Evolutionary conservation across 2,113 vertebrate genomes (phyloP), one percentile per base, ranked within the genome.

Genomic region (Chrysochloris asiatica): DNA sequence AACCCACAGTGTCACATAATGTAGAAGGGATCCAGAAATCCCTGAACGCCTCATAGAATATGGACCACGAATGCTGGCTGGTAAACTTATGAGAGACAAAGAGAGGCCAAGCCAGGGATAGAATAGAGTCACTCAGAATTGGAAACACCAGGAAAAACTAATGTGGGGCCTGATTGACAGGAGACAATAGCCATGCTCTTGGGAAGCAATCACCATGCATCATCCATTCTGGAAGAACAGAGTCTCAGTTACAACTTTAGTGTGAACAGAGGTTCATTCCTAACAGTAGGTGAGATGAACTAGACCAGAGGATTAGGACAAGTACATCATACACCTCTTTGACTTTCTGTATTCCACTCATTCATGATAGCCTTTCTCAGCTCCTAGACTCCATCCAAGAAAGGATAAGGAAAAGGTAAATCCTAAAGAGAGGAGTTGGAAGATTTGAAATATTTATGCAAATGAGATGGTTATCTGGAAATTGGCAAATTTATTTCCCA

Each of bases 371-470:
- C 26, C 33, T 86, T 30, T 26, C 12, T 28, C 10, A 43, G 6
- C 19, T 86, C 75, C 47, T 41, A 52, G 47, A 72, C 10, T 10
- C 26, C 47, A 28, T n/a, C 12, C 43, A 48, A 19, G 41, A 14
- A 45, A 45, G 24, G 16, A 19, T 8, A 33, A 48, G 12, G 28
- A 75, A 75, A 33, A 21, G 28, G 28, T 14, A 33, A 33, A 19
- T 36, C 56, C n/a, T 36, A 33, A 50, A 77, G 4, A 72, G 2
- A 30, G 36, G 12, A 50, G 28, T 65, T 83, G 45, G 43, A 83
- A 21, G 50, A 61, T 72, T 79, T 92, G 59, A 67, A 77, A 81
- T 80, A 69, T 48, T 54, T 69, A 84, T 48, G 65, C 28, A 65
- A 77, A 78, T 65, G 33, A 80, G 45, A 93, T 24, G 21, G 43